Conservation (phyloP, 2,797 vertebrate genomes). For the Enteromius unitaeniatus region DNA sequence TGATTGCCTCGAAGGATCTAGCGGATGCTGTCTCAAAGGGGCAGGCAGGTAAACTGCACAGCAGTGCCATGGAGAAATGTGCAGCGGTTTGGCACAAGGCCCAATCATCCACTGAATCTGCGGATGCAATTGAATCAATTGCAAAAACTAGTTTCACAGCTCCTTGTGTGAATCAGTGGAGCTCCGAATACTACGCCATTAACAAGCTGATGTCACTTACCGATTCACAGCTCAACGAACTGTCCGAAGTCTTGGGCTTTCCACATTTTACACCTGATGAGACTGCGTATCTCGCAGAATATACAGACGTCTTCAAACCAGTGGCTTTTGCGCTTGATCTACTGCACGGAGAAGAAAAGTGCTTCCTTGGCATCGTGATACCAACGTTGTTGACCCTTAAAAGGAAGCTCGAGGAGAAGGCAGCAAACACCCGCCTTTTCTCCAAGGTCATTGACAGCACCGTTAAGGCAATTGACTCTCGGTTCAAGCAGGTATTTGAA, state of each 20-base stretch:
- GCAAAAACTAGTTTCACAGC: constrained; percentile 73
- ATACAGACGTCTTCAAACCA: constrained; percentile 74
- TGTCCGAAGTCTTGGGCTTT: constrained; percentile 45
- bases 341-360: constrained; percentile 79
- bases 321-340: constrained; percentile 79
- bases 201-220: constrained; percentile 74
- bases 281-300: constrained; percentile 76
- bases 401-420: constrained; percentile 78
- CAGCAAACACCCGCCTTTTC: constrained; percentile 67
- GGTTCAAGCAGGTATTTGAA: constrained; percentile 75
- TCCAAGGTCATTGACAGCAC: constrained; percentile 68
- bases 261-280: constrained; percentile 63
- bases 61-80: constrained; percentile 75
- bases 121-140: constrained; percentile 73
- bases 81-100: constrained; percentile 75
- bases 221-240: constrained; percentile 73
- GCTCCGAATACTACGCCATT: constrained; percentile 74
- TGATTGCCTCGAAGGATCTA: constrained; percentile 74
- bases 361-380: constrained; percentile 77
- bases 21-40: constrained; percentile 75
- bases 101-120: constrained; percentile 71
- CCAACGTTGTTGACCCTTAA: constrained; percentile 78
- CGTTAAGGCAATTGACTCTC: constrained; percentile 69
- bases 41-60: constrained; percentile 72
- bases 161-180: constrained; percentile 74